Conservation (phyloP, 1,140 invertebrate genomes). For the Drosophila simulans region DNA sequence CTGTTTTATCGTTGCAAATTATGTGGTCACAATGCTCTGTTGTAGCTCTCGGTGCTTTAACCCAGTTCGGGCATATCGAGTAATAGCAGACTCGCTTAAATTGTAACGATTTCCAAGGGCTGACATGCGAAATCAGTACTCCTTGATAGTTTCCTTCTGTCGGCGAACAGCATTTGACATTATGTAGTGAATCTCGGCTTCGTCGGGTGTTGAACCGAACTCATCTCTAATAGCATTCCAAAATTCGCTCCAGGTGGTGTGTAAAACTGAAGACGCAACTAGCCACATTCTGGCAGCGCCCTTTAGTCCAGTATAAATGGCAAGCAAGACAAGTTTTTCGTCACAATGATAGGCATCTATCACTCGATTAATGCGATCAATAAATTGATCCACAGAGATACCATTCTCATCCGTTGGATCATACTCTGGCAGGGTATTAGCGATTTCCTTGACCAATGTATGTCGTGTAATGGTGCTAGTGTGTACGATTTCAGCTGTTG, state of each 20-base stretch:
- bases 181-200: background rate
- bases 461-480: no score
- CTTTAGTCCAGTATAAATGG: background rate
- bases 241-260: background rate
- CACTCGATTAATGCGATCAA: slow-evolving; percentile 4
- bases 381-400: background rate
- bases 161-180: no score
- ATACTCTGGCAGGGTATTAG: background rate
- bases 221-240: background rate
- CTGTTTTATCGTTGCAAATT: no score
- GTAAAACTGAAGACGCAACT: background rate
- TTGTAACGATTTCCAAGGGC: no score
- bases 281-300: background rate
- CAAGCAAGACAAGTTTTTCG: background rate
- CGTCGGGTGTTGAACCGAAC: background rate
- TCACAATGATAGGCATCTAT: slow-evolving; percentile 3
- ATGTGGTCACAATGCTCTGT: no score
- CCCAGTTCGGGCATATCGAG: no score
- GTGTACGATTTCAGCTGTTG: no score
- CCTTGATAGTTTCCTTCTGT: no score
- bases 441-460: background rate
- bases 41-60: no score
- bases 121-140: no score
- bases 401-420: background rate
- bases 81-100: no score